Evolutionary conservation across 1,140 invertebrate species (phyloP).

Genomic region (Chlorops oryzae): DNA sequence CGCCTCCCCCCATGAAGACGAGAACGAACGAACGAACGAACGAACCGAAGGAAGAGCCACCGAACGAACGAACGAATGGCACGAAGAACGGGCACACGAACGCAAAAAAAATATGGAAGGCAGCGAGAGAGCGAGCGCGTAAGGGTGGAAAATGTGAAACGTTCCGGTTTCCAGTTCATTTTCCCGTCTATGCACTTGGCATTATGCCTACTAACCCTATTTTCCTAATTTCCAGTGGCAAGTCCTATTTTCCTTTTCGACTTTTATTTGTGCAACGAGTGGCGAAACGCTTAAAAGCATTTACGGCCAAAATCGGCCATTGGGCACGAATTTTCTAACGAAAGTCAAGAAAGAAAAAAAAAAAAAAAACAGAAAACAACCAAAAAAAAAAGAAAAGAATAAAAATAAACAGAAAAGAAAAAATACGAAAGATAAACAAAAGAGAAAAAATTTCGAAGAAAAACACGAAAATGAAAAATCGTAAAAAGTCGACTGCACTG

Average conservation of each 20-base stretch:
- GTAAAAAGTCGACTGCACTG: too few relatives aligned
- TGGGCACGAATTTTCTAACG: too few relatives aligned
- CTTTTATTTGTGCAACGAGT: too few relatives aligned
- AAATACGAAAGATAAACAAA: constrained; percentile 1
- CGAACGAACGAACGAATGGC: too few relatives aligned
- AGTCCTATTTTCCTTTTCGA: constrained; percentile 45
- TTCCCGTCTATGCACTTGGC: constrained; percentile 47
- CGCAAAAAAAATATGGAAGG: too few relatives aligned
- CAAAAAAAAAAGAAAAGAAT: constrained; percentile 5
- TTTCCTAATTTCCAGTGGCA: constrained; percentile 44
- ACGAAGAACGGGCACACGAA: too few relatives aligned
- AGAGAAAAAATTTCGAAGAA: neutral
- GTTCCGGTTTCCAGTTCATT: constrained; percentile 33
- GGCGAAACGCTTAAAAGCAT: constrained; percentile 21
- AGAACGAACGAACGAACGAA: too few relatives aligned
- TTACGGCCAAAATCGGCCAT: neutral
- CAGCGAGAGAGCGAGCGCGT: too few relatives aligned
- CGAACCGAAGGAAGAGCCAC: too few relatives aligned
- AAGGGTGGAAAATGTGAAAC: constrained; percentile 35
- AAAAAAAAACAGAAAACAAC: constrained; percentile 10
- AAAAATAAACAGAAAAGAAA: constrained; percentile 8
- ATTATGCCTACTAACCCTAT: constrained; percentile 49
- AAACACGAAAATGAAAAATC: neutral
- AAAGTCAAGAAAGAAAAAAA: too few relatives aligned
- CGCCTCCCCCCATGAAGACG: too few relatives aligned